Evolutionary conservation across 1,140 invertebrate genomes (phyloP), one percentile per base, ranked within the genome.

Genomic region (Microplitis mediator): DNA sequence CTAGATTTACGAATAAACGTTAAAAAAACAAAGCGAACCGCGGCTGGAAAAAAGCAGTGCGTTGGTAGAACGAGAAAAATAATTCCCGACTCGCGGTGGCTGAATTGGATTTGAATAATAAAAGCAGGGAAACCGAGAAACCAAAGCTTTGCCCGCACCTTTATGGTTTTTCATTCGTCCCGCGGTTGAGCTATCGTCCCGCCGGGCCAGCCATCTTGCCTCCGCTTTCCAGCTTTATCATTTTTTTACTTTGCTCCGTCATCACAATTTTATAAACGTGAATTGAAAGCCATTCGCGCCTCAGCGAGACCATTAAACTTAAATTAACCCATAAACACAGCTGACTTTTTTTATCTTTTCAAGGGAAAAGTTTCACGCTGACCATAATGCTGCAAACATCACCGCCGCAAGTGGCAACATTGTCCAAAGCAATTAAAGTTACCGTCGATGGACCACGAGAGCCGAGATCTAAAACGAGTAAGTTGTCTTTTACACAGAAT

Each of bases 391-490:
- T 99, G 76, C 93, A 93, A 69, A 96, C 95, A 16, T 92, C 93
- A 58, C 97, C 97, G 52, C 95, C 96, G 14, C 96, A 99, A 88
- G 91, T 99, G 45, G 94, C 95, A 11, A 97, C 96, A 3, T 95
- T 97, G 84, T 93, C 90, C 69, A 98, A 98, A 84, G 97, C 97
- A 45, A 99, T 99, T 82, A 99, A 99, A 89, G 97, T 99, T 60
- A 99, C 98, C 0, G 98, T 99, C 51, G 98, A 99, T 85, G 98
- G 98, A 63, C 98, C 98, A 0, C 87, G 98, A 77, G 97, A 99
- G 84, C 97, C 97, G 2, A 89, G 98, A 75, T 97, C 95, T 35
- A 98, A 98, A 89, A 95, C 95, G 78, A 91, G 92, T 93, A 89
- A 92, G 91, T 89, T 69, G 50, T 51, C 62, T 14, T 11, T 54